Percentiles rank a stretch among this genome's conserved stretches.
These are phyloP conservation scores for Parelbella ahira DNA, from an alignment of 2,888 invertebrate species.

Conservation along the genomic window DNA sequence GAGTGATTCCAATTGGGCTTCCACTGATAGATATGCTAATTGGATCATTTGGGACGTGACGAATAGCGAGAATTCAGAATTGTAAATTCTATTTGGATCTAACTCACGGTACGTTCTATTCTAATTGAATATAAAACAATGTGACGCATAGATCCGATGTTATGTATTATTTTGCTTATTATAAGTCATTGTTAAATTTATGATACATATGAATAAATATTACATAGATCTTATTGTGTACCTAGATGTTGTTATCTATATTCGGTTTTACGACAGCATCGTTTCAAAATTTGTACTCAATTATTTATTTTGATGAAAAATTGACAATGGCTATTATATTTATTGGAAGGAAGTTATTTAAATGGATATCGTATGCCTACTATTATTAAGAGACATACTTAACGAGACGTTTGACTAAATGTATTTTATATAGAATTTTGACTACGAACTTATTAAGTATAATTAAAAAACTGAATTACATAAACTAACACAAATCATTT, in stretches of 20 bases:
- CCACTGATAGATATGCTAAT: constrained; percentile 27
- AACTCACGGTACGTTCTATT: constrained; percentile 60
- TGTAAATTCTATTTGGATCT: constrained; percentile 46
- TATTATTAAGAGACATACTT: constrained; percentile 7
- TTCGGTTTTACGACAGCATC: constrained; percentile 20
- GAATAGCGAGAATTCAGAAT: constrained; percentile 50
- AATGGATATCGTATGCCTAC: too few relatives aligned
- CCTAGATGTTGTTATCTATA: constrained; percentile 17
- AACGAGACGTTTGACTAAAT: constrained; percentile 19
- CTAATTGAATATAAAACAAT: constrained; percentile 55
- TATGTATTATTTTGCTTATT: constrained; percentile 32
- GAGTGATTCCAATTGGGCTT: constrained; percentile 34
- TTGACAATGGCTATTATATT: not conserved
- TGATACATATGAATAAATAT: constrained; percentile 11
- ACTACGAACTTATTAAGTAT: constrained; percentile 27
- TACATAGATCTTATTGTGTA: constrained; percentile 2
- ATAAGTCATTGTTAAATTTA: constrained; percentile 16
- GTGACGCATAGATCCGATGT: constrained; percentile 40
- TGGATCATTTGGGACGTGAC: constrained; percentile 39
- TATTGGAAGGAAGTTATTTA: constrained; percentile 4
- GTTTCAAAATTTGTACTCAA: constrained; percentile 28
- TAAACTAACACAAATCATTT: constrained; percentile 73
- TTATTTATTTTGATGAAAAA: constrained; percentile 13
- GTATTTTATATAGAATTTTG: too few relatives aligned
- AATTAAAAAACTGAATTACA: constrained; percentile 43